Base-by-base conservation (phyloP, 2,113 vertebrate genomes). In the Sisor rabdophorus region DNA sequence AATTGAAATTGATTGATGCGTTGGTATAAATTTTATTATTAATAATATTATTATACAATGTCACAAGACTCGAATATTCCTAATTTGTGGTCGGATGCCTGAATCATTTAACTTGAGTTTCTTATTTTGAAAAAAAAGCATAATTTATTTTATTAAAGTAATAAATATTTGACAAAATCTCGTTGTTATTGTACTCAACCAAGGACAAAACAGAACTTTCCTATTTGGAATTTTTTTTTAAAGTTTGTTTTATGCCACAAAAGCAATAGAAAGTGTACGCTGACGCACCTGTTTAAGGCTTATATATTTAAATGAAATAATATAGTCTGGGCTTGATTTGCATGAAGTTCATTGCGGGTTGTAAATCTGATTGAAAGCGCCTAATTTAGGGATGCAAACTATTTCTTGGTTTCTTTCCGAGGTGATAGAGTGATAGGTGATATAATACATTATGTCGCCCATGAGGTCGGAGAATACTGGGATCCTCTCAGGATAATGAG, bases 401-500 rank as follows among this genome's bases (percentile, higher is more conserved):
- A 55, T 48, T 75, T 58, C 60, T 50, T 13, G 59, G 40, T 71
- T 70, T 75, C 47, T 75, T 12, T 63, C 56, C 28, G 40, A 73
- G 47, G 71, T 40, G 77, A 59, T 65, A 24, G 36, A 71, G 76
- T 59, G 72, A 50, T 30, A 22, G 61, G 63, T n/a, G 9, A 6
- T 69, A 67, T 67, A 67, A 81, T 81, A 68, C 61, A 77, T 67
- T 28, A 56, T 36, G 8, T 36, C 73, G 30, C 24, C 52, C 15
- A 61, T 74, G 55, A 73, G 61, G n/a, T 67, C 48, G 44, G 28
- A 75, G 76, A 64, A 79, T 71, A 32, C 52, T 40, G 28, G 70
- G 55, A 81, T 77, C 89, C 88, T 90, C 88, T 90, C 86, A 87
- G 89, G 89, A 89, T 91, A 91, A 93, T 92, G 88, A 88, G 90